A percentile compares a stretch with the other conserved stretches of the same genome.
Evolutionary conservation across 35 echinoderm and acorn worm species (phyloP).

Genomic region (Apostichopus japonicus): DNA sequence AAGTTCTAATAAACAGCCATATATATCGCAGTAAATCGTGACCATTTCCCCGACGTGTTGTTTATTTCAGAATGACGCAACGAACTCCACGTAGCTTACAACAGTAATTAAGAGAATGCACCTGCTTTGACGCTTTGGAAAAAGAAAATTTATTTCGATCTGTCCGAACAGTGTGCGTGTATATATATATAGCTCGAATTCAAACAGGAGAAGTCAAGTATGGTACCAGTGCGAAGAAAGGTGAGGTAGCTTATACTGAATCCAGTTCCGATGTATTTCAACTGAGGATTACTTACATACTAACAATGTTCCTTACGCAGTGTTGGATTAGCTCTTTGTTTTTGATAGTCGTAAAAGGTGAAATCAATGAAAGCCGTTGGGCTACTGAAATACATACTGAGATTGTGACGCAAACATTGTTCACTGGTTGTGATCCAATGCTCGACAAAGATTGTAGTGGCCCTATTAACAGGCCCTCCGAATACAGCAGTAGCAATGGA

Average conservation of each 20-base stretch:
- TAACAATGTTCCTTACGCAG: background rate
- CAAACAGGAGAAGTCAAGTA: too few species aligned
- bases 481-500: background rate
- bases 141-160: background rate
- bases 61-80: conserved; percentile 5
- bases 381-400: conserved; percentile 38
- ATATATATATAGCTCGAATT: too few species aligned
- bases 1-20: too few species aligned
- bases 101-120: conserved; percentile 6
- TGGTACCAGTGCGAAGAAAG: too few species aligned
- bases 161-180: too few species aligned
- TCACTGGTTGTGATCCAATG: conserved; percentile 17
- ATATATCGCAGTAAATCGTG: too few species aligned
- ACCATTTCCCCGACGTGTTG: background rate
- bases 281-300: too few species aligned
- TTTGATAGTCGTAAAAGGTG: background rate
- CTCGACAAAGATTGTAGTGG: conserved; percentile 17
- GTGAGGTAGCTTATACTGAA: too few species aligned
- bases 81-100: background rate
- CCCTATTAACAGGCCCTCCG: background rate
- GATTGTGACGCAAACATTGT: conserved; percentile 4
- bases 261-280: too few species aligned
- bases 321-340: background rate
- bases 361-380: background rate
- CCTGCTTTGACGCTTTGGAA: background rate